Percentiles rank a stretch among this genome's conserved stretches.
phyloP scores from a whole-genome alignment of 2,888 invertebrate species.

The Neoitamus cyanurus region DNA sequence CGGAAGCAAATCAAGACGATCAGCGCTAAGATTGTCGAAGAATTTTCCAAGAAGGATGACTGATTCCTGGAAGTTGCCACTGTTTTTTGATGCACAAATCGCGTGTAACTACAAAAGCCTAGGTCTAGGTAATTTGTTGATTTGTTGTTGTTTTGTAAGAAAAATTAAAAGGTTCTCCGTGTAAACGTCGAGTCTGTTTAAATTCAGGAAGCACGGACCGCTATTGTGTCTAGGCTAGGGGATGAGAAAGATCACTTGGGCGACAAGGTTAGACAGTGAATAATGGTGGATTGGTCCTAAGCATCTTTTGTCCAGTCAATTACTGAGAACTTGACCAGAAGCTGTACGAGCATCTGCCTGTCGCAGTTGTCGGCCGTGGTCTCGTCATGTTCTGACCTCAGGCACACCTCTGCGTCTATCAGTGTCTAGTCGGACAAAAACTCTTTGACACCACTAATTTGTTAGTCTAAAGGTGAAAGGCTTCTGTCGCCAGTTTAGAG shows the following conservation, averaged over 20 bases:
- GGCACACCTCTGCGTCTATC: background rate
- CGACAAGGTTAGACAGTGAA: background rate
- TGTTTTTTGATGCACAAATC: background rate
- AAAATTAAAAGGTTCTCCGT: background rate
- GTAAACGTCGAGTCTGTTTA: background rate
- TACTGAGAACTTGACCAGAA: background rate
- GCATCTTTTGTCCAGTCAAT: background rate
- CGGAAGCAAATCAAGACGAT: conserved; percentile 62
- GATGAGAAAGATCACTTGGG: background rate
- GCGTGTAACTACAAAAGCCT: background rate
- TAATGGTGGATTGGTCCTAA: background rate
- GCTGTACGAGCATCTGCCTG: background rate
- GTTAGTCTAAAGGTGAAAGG: background rate
- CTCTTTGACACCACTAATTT: background rate
- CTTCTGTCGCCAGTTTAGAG: background rate
- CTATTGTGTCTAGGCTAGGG: background rate
- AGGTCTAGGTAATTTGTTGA: background rate
- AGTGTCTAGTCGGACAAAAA: background rate
- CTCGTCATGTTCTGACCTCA: background rate
- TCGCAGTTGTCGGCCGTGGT: background rate
- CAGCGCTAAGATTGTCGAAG: conserved; percentile 62
- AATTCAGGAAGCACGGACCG: background rate
- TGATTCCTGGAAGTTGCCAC: conserved; percentile 45
- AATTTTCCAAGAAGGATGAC: conserved; percentile 61
- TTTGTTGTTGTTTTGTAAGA: background rate